Evolutionary conservation across 2,888 invertebrate species (phyloP), one percentile per base, ranked within the genome.

Genomic region (Drosophila dives): DNA sequence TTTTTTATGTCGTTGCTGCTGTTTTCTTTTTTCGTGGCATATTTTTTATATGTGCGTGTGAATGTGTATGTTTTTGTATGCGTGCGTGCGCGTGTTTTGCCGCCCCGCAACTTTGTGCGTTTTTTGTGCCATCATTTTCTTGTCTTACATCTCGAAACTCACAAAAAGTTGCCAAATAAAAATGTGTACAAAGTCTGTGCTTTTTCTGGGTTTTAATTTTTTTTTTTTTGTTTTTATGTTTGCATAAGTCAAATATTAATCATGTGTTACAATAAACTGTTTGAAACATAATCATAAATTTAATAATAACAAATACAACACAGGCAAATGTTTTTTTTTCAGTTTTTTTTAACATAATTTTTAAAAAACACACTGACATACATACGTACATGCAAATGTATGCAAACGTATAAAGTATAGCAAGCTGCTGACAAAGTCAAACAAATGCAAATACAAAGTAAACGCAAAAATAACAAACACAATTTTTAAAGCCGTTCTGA

Each of bases 1-100:
- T 62, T 62, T 65, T 26, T 55, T 65, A 75, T 73, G 69, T 60
- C 49, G 64, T 61, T 64, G 71, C 64, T 51, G 49, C 38, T 71
- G 62, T 36, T 26, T 54, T 54, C 34, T 34, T 70, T 86, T 86
- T 86, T 83, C 87, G 83, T 83, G 83, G 83, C 86, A 83, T 77
- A 83, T 88, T 83, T 84, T 72, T 51, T 60, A 40, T 51, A 23
- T 58, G 45, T 50, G 34, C 51, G 54, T 26, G 42, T 45, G 49
- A 23, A 38, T 56, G 61, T 49, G 38, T 17, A 36, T 32, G 58
- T 23, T 34, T 42, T 34, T 53, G 45, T 15, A 15, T 20, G 45
- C 1, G 65, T 51, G 45, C 42, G 64, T 51, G 68, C 45, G 77
- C 56, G 56, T 65, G 73, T 23, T 58, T 61, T 68, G 58, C 62